phyloP scores from a whole-genome alignment of 1,140 invertebrate genomes.

The Ostrea denselamellosa region DNA sequence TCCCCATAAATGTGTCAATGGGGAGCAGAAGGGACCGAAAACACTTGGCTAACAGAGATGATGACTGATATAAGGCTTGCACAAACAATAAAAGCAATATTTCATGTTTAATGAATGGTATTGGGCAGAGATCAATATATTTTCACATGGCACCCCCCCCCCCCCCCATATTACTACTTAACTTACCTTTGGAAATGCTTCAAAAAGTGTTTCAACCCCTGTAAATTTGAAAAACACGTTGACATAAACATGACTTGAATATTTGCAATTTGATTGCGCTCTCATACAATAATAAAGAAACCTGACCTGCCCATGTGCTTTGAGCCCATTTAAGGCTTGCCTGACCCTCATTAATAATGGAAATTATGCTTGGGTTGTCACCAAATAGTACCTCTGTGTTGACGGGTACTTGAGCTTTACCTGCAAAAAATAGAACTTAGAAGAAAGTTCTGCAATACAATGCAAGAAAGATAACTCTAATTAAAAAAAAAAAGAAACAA shows the following conservation, averaged over 20 bases:
- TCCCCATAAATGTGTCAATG: too few species aligned
- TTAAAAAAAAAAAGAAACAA: too few species aligned
- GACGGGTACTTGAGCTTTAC: background rate
- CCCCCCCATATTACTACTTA: background rate
- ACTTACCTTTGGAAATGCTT: conserved; percentile 34
- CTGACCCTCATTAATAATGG: background rate
- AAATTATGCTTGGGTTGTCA: background rate
- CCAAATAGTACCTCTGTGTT: background rate
- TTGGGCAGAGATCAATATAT: too few species aligned
- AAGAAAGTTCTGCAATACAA: background rate
- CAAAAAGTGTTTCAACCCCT: conserved; percentile 48
- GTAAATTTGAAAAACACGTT: conserved; percentile 1
- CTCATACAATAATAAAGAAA: background rate
- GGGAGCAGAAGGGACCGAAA: too few species aligned
- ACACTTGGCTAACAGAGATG: too few species aligned
- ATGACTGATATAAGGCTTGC: too few species aligned
- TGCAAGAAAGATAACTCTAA: background rate
- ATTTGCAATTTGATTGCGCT: too few species aligned
- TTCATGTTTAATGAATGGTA: too few species aligned
- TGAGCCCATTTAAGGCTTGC: conserved; percentile 61
- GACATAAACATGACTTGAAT: too few species aligned
- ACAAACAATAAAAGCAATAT: too few species aligned
- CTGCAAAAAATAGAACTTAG: background rate
- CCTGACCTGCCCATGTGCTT: conserved; percentile 58
- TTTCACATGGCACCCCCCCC: too few species aligned